These are phyloP conservation scores for Lasius platythorax DNA, from an alignment of 2,888 invertebrate genomes.

Conservation along the genomic window DNA sequence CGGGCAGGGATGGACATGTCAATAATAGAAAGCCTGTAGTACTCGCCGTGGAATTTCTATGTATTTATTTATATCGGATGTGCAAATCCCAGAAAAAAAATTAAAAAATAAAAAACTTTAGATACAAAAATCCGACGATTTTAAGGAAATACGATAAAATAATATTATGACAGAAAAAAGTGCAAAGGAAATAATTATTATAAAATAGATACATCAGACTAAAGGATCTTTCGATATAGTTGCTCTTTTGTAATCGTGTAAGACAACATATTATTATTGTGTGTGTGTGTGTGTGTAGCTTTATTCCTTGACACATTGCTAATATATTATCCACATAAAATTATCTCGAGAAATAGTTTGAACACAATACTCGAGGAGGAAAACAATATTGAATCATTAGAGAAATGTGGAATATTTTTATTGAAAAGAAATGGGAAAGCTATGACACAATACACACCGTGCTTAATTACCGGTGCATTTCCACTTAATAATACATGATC, in stretches of 20 bases:
- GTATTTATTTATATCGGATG: not conserved
- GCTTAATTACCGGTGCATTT: constrained; percentile 35
- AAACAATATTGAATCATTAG: not conserved
- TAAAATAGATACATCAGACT: not conserved
- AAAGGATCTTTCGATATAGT: not conserved
- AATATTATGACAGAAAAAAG: not conserved
- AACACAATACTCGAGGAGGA: not conserved
- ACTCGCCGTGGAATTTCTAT: not conserved
- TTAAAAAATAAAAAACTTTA: not conserved
- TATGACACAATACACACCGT: not conserved
- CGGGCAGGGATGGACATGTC: constrained; percentile 56
- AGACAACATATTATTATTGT: not conserved
- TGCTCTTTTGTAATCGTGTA: not conserved
- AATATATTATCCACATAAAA: not conserved
- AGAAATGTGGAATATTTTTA: not conserved
- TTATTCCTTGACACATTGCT: not conserved
- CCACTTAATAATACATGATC: constrained; percentile 8
- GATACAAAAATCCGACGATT: no score
- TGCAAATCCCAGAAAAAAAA: not conserved
- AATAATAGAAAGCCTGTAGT: not conserved
- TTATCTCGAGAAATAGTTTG: not conserved
- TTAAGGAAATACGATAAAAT: not conserved
- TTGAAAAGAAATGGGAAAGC: not conserved
- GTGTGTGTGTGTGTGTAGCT: not conserved
- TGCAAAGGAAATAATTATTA: not conserved